Evolutionary conservation across 2,113 vertebrate genomes (phyloP), one percentile per base, ranked within the genome.

Genomic region (Siphamia tubifer): DNA sequence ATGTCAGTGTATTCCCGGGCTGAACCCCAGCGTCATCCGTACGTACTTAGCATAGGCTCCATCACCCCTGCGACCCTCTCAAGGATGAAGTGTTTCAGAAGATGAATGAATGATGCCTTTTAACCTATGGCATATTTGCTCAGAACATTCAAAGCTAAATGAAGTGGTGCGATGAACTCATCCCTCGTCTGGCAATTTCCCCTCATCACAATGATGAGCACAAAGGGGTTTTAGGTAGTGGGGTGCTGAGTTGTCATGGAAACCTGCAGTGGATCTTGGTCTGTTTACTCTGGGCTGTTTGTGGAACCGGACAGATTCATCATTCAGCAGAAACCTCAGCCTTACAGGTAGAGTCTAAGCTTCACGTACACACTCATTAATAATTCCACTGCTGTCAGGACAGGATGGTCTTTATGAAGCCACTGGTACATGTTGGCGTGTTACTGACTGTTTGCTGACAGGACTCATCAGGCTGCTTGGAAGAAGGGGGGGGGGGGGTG

Each of bases 181-280:
- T 61, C 19, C 5, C 17, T 51, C 19, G 4, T 39, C n/a, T 43
- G 31, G 35, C 19, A 35, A 56, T 8, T 69, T 54, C 24, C 34
- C 51, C 24, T 36, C 36, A 15, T 58, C 17, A 1, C 10, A 17
- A 27, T 4, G 1, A 17, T 57, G n/a, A 44, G 68, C 54, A 64
- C 70, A 28, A 27, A 38, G 23, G 27, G 52, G 54, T 60, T 74
- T 56, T 23, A 10, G 35, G 17, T n/a, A 32, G 10, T n/a, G 6
- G 20, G 8, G 25, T 17, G n/a, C 23, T 21, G 30, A 53, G 81
- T 87, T 77, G 75, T 77, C 73, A 87, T 84, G 81, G 84, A 74
- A 57, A 82, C 78, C 53, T 39, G 1, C 11, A 60, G 56, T 31
- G 42, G 38, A 42, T 71, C 20, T 63, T 23, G 32, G 38, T 54